phyloP scores from a whole-genome alignment of 2,888 invertebrate genomes.

The Pollenia angustigena region DNA sequence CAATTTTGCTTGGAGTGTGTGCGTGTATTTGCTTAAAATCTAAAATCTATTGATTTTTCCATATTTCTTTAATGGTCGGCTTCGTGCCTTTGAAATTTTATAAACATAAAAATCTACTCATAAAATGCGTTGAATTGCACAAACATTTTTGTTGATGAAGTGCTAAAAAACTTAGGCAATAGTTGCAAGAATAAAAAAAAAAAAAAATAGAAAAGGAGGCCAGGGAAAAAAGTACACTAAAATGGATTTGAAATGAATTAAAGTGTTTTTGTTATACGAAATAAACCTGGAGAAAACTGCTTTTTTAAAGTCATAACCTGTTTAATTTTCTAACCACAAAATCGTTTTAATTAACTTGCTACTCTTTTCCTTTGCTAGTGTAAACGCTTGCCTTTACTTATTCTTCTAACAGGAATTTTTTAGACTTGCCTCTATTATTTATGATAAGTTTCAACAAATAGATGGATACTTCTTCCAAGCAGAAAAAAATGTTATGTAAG shows the following conservation, averaged over 20 bases:
- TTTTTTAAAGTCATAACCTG: no score
- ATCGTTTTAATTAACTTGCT: no score
- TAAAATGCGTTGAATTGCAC: constrained; percentile 64
- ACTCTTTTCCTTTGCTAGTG: background rate
- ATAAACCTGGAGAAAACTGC: no score
- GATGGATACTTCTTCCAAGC: constrained; percentile 4
- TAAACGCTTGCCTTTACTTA: background rate
- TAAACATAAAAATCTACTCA: constrained; percentile 68
- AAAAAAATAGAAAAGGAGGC: background rate
- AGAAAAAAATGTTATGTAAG: background rate
- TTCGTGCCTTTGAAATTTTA: constrained; percentile 54
- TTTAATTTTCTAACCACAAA: no score
- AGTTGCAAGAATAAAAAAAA: constrained; percentile 16
- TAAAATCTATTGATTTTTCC: constrained; percentile 62
- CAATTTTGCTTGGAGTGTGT: constrained; percentile 13
- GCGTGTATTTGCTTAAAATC: constrained; percentile 38
- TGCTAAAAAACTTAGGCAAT: constrained; percentile 53
- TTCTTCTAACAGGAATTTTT: constrained; percentile 38
- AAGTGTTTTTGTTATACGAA: no score
- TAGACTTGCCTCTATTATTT: constrained; percentile 42
- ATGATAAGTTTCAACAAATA: constrained; percentile 36
- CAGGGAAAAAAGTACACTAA: background rate
- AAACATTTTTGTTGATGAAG: constrained; percentile 63
- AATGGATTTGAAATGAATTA: background rate
- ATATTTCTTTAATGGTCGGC: constrained; percentile 48